Evolutionary conservation across 2,888 invertebrate species (phyloP).

Genomic region (Coremacera marginata): DNA sequence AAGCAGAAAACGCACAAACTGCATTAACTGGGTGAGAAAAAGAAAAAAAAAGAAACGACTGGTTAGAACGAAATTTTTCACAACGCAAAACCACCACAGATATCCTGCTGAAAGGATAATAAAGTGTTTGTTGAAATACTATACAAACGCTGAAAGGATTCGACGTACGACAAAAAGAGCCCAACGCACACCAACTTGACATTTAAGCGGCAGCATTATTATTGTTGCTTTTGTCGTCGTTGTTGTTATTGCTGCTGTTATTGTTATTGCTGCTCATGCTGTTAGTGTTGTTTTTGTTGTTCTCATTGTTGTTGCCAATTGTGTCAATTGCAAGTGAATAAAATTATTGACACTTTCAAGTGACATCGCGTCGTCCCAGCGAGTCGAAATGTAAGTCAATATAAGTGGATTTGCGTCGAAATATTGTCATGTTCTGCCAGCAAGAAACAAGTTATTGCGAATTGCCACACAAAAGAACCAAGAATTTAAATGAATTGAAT

Average conservation of each 20-base stretch:
- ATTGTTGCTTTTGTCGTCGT: constrained; percentile 2
- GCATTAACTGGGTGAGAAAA: neutral
- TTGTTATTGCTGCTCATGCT: neutral
- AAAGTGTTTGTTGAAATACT: constrained; percentile 31
- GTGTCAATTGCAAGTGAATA: constrained; percentile 46
- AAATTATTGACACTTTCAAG: constrained; percentile 40
- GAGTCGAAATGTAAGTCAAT: constrained; percentile 13
- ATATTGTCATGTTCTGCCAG: constrained; percentile 9
- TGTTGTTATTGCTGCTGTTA: constrained; percentile 13
- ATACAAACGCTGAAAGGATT: constrained; percentile 10
- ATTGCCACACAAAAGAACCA: too few species aligned
- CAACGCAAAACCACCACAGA: constrained; percentile 5
- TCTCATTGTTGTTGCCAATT: constrained; percentile 26
- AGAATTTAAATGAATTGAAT: too few species aligned
- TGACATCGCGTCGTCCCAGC: constrained; percentile 4
- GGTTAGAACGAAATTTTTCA: neutral
- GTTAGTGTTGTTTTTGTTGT: constrained; percentile 14
- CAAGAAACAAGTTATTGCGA: too few species aligned
- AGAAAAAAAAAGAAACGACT: neutral
- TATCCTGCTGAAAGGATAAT: constrained; percentile 33
- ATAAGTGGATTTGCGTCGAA: constrained; percentile 21
- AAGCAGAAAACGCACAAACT: too few species aligned
- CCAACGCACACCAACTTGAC: constrained; percentile 19
- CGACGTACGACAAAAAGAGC: neutral
- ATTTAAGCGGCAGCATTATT: constrained; percentile 21